Evolutionary conservation across 2,797 vertebrate genomes (phyloP), one percentile per base, ranked within the genome.

Genomic region (Peromyscus eremicus): DNA sequence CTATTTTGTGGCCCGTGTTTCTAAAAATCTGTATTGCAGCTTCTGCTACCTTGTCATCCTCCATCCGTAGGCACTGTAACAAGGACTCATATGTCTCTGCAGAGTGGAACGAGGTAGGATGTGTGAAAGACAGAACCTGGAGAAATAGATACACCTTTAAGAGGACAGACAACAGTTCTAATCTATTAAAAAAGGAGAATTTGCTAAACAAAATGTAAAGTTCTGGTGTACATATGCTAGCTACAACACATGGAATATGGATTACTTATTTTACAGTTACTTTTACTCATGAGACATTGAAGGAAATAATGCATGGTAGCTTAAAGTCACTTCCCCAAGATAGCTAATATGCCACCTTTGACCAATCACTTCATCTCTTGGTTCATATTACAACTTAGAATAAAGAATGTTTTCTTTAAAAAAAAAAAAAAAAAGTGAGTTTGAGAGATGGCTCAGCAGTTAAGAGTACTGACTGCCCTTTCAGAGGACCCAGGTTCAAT

Each of bases 11-110:
- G 93, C 99, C 99, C 2, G 99, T 99, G 98, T 99, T 99, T 97
- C 99, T 99, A 98, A 99, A 99, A 97, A 99, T 99, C 98, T 99
- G 99, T 97, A 99, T 99, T 94, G 99, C 99, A 95, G 99, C 99
- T 98, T 99, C 99, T 0, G 99, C 99, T 98, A 99, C 99, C 97
- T 99, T 99, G 98, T 99, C 99, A 77, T 99, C 99, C 98, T 99
- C 99, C 99, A 99, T 99, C 98, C 99, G 99, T 97, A 99, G 99
- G 99, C 99, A 99, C 99, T 99, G 99, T 95, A 99, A 99, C 93
- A 99, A 99, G 97, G 99, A 99, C 98, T 99, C 99, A 77, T 99
- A 99, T 0, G 99, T 99, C 98, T 99, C 99, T 91, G 99, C 99
- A 81, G 99, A 99, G 99, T 99, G 99, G 99, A 99, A 99, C 62